Evolutionary conservation across 2,888 invertebrate genomes (phyloP), one percentile per base, ranked within the genome.

Genomic region (Diaphora mendica): DNA sequence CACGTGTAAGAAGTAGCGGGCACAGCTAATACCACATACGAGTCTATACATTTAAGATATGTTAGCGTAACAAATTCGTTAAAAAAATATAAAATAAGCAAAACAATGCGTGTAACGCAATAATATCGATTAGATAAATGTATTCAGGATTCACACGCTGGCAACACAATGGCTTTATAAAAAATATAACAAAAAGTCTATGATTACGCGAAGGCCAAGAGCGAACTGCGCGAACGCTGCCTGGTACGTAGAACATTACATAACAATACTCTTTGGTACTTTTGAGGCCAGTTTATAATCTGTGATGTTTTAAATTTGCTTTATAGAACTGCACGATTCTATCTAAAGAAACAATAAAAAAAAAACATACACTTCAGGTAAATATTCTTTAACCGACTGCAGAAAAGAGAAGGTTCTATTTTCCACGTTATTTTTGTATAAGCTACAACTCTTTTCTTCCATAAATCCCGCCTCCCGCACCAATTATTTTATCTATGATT

Each of bases 141-240:
- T 68, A 55, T 69, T 64, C 68, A 82, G 74, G 75, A 82, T 77
- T 78, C 80, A 82, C 85, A 84, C 82, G 82, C 78, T 71, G 70
- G 48, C 66, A 33, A 35, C 74, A 82, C 82, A 84, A 82, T 82
- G 69, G 77, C 44, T 55, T 2, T 3, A 72, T 71, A 79, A 82
- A 84, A 82, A 82, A 74, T 72, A 70, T 67, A 70, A 59, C 77
- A 82, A 82, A 79, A 83, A 83, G 44, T 69, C 17, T 72, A 64
- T 65, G 64, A 33, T 35, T 35, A 42, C n/a, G 15, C 26, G 65
- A 71, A 71, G 71, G 71, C 26, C 64, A 71, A 70, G 62, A 8
- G 44, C 33, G 33, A 59, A 30, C 70, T 70, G 17, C 33, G 35
- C 55, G 39, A 59, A n/a, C 26, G 20, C 51, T n/a, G n/a, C n/a